Conservation (phyloP, 2,113 vertebrate species). For the Halcyon malimbica region DNA sequence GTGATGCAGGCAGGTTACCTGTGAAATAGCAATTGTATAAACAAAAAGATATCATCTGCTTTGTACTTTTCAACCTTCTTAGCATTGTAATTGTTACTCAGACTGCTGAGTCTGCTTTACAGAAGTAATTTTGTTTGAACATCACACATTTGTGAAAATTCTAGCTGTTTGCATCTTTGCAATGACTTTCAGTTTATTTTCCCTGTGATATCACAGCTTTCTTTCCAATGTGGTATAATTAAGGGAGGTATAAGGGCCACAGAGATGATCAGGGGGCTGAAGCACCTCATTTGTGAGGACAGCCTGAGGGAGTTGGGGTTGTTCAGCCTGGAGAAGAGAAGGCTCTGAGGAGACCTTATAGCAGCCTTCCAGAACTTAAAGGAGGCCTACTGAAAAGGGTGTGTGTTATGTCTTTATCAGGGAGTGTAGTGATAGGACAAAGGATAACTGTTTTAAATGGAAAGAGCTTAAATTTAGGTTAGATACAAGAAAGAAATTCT, state of each 20-base stretch:
- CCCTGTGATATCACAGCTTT: not conserved
- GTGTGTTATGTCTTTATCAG: not conserved
- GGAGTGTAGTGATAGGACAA: not conserved
- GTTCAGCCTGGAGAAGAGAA: not conserved
- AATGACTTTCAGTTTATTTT: not conserved
- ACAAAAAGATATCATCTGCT: not conserved
- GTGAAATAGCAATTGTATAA: not conserved
- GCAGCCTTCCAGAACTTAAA: not conserved
- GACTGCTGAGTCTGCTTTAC: not conserved
- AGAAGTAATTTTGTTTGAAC: not conserved
- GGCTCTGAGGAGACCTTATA: not conserved
- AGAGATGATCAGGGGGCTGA: not conserved
- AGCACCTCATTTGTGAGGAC: not conserved
- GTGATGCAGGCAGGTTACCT: not conserved
- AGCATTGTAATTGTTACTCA: not conserved
- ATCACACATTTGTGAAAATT: not conserved
- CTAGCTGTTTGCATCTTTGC: not conserved
- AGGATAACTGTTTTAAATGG: not conserved
- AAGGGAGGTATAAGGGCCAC: not conserved
- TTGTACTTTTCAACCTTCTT: not conserved
- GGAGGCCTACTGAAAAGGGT: not conserved
- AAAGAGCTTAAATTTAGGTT: not conserved
- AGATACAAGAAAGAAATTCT: not conserved
- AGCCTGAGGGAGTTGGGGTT: not conserved
- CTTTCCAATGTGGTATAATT: not conserved